phyloP scores from a whole-genome alignment of 2,113 vertebrate species.

The Ailurus styani region DNA sequence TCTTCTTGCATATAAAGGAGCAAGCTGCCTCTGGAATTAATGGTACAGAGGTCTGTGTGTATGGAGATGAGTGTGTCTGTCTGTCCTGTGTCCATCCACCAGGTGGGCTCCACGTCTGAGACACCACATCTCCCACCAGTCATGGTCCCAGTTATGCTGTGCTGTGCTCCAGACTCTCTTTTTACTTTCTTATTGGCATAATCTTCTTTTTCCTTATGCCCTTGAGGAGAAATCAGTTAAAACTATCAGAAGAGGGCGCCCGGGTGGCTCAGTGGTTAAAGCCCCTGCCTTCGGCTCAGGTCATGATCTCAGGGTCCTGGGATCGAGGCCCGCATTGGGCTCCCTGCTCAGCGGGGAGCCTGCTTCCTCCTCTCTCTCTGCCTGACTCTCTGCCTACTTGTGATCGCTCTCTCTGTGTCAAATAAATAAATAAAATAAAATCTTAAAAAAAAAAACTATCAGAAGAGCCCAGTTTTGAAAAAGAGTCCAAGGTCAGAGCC shows the following conservation, averaged over 20 bases:
- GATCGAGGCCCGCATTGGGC: no score
- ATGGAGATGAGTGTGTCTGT: background rate
- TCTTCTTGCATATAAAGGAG: background rate
- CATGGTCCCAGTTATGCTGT: background rate
- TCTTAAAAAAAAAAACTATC: no score
- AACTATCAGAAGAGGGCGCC: background rate
- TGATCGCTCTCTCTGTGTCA: no score
- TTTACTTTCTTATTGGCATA: background rate
- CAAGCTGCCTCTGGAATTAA: background rate
- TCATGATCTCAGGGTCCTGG: no score
- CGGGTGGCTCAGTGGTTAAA: no score
- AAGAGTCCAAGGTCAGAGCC: background rate
- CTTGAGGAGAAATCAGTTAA: background rate
- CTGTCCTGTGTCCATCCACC: accelerated
- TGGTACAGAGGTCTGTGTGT: background rate
- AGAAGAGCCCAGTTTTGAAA: background rate
- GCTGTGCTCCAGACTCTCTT: background rate
- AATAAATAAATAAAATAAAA: no score
- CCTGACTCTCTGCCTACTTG: no score
- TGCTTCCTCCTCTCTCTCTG: no score
- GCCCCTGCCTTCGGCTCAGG: no score
- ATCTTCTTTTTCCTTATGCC: background rate
- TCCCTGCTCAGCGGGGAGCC: no score
- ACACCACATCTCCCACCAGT: no score
- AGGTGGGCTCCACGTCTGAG: background rate